Conservation (phyloP, 2,113 vertebrate genomes). For the Dendrocopos noguchii region DNA sequence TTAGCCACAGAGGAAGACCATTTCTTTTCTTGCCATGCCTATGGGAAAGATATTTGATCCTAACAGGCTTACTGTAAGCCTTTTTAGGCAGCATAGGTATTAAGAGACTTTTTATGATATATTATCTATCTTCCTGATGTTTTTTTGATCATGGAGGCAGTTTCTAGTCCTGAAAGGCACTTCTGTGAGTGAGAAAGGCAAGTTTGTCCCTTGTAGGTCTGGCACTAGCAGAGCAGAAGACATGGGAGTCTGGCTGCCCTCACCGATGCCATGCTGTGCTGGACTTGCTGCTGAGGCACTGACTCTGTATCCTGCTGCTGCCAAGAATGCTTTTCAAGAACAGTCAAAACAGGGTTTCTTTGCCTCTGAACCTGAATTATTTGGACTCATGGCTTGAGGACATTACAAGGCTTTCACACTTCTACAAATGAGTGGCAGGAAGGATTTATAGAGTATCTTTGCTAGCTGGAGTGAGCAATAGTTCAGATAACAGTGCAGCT, state of each 20-base stretch:
- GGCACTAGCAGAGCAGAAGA: not conserved
- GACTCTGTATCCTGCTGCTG: not conserved
- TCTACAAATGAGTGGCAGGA: not conserved
- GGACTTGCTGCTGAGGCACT: not conserved
- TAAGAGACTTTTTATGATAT: not conserved
- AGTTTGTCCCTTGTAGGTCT: not conserved
- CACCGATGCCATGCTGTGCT: not conserved
- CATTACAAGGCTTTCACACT: not conserved
- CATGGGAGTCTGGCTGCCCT: not conserved
- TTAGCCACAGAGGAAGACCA: not conserved
- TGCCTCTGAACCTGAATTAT: not conserved
- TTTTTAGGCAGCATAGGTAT: not conserved
- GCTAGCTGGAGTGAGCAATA: not conserved
- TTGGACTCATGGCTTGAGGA: not conserved
- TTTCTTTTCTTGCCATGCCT: not conserved
- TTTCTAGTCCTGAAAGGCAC: not conserved
- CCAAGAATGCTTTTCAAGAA: conserved; percentile 60
- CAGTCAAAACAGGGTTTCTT: conserved; percentile 6
- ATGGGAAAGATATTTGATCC: not conserved
- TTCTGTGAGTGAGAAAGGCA: not conserved
- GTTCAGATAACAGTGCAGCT: not conserved
- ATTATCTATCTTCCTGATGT: not conserved
- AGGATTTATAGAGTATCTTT: not conserved
- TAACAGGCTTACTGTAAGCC: not conserved
- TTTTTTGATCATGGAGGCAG: not conserved